Percentiles rank a stretch among this genome's conserved stretches.
Evolutionary conservation across 2,888 invertebrate species (phyloP).

Genomic region (Odontothrips loti): DNA sequence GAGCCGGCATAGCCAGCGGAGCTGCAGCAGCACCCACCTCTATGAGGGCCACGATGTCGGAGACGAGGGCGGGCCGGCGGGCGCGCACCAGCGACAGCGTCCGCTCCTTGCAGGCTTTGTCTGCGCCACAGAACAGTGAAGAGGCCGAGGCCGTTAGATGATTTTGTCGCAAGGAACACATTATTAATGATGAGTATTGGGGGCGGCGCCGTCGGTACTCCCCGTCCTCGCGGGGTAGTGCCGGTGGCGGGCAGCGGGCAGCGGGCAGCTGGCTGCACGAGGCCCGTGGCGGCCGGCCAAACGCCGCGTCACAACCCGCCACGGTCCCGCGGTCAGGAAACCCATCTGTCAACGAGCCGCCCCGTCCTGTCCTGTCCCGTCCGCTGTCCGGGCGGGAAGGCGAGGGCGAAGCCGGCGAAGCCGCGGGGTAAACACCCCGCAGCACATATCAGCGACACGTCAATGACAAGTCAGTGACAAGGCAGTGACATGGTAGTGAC

Average conservation of each 20-base stretch:
- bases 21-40: neutral
- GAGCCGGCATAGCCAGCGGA: too few species aligned
- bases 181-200: too few species aligned
- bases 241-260: too few species aligned
- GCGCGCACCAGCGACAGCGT: neutral
- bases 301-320: neutral
- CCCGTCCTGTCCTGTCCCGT: neutral
- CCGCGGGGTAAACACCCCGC: too few species aligned
- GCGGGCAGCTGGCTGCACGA: too few species aligned
- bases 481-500: neutral
- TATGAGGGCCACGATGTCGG: neutral
- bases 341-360: neutral
- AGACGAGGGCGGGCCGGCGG: neutral
- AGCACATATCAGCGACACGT: neutral
- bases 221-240: too few species aligned
- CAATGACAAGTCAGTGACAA: neutral
- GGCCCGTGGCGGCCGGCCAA: neutral
- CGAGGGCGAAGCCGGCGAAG: too few species aligned
- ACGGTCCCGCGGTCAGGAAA: neutral
- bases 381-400: too few species aligned
- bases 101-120: neutral
- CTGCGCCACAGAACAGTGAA: neutral
- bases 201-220: too few species aligned
- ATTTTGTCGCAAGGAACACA: too few species aligned
- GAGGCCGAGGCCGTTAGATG: too few species aligned